A percentile compares a stretch with the other conserved stretches of the same genome.
These are phyloP conservation scores for Drosophila gaucha DNA, from an alignment of 2,888 invertebrate species.

Conservation along the genomic window DNA sequence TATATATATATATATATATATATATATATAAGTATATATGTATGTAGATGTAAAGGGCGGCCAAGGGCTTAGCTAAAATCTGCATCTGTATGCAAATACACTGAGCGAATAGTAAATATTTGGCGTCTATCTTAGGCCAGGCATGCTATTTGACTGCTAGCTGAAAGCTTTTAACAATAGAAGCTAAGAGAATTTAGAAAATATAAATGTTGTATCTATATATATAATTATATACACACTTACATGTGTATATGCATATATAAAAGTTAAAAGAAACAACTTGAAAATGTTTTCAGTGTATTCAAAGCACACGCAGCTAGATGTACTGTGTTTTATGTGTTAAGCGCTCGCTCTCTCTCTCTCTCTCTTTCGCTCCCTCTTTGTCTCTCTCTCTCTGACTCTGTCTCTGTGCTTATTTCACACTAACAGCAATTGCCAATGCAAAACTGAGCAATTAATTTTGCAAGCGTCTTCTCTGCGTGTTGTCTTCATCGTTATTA, in stretches of 20 bases:
- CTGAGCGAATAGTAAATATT: slow-evolving; percentile 14
- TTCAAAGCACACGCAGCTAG: neutral
- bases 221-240: neutral
- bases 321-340: no score
- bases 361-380: neutral
- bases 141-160: no score
- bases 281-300: slow-evolving; percentile 3
- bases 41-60: no score
- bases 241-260: neutral
- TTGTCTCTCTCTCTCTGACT: neutral
- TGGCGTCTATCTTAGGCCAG: no score
- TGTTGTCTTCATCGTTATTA: slow-evolving; percentile 23
- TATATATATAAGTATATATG: no score
- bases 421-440: slow-evolving; percentile 34
- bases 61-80: slow-evolving; percentile 4
- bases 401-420: neutral
- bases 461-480: slow-evolving; percentile 43
- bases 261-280: neutral
- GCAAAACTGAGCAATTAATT: slow-evolving; percentile 49
- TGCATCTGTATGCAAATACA: slow-evolving; percentile 15
- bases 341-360: neutral
- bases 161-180: neutral
- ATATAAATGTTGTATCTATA: neutral
- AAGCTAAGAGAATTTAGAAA: neutral
- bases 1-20: no score